These are phyloP conservation scores for Plagiodera versicolora DNA, from an alignment of 2,888 invertebrate genomes.

Conservation along the genomic window DNA sequence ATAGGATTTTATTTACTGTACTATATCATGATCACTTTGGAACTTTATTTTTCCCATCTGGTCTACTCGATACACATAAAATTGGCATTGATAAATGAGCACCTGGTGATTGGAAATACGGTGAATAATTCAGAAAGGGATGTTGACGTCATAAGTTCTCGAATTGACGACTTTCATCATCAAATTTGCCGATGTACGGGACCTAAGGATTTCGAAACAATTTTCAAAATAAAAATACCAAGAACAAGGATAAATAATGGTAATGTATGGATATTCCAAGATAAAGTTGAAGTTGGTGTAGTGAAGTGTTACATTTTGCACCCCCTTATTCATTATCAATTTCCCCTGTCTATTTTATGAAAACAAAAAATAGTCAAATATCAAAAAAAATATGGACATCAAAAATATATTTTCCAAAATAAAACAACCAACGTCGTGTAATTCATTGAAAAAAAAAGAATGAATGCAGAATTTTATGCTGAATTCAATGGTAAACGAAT, in stretches of 20 bases:
- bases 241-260: background rate
- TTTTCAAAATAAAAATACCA: background rate
- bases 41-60: conserved; percentile 62
- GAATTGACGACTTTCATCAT: conserved; percentile 4
- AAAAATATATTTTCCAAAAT: too few species aligned
- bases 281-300: background rate
- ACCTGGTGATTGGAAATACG: conserved; percentile 5
- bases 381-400: too few species aligned
- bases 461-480: too few species aligned
- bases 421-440: too few species aligned
- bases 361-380: too few species aligned
- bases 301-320: background rate
- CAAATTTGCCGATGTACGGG: background rate
- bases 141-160: conserved; percentile 2
- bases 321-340: background rate
- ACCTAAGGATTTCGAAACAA: background rate
- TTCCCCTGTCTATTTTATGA: too few species aligned
- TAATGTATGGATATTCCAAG: background rate
- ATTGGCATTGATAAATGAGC: conserved; percentile 42
- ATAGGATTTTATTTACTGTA: conserved; percentile 62
- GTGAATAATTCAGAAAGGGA: background rate
- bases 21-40: conserved; percentile 60
- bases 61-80: conserved; percentile 61
- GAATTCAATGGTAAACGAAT: too few species aligned
- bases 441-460: too few species aligned